A percentile compares a stretch with the other conserved stretches of the same genome.
phyloP scores from a whole-genome alignment of 2,888 invertebrate genomes.

The Athalia circularis region DNA sequence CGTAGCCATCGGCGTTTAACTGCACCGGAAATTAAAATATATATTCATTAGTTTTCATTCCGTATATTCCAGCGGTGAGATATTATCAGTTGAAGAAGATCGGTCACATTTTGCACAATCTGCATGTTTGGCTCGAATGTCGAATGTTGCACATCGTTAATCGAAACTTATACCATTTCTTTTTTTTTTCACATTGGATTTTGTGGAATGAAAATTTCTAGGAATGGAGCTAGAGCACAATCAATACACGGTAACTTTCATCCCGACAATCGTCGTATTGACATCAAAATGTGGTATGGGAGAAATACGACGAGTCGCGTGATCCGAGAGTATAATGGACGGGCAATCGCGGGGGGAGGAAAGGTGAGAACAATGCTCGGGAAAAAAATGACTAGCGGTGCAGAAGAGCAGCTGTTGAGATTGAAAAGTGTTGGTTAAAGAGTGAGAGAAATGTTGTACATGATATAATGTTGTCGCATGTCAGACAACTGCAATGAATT shows the following conservation, averaged over 20 bases:
- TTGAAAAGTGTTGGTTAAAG: neutral
- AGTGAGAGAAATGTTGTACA: neutral
- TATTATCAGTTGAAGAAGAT: too few relatives aligned
- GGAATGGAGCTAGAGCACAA: too few relatives aligned
- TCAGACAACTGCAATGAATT: neutral
- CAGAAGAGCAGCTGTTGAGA: conserved; percentile 14
- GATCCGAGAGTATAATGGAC: neutral
- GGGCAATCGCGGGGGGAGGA: neutral
- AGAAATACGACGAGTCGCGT: neutral
- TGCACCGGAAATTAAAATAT: conserved; percentile 71
- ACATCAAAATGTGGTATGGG: neutral
- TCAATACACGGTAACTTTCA: too few relatives aligned
- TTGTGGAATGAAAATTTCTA: too few relatives aligned
- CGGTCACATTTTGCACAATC: too few relatives aligned
- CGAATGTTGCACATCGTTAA: too few relatives aligned
- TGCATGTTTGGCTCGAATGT: too few relatives aligned
- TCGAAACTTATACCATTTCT: too few relatives aligned
- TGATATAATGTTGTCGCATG: neutral
- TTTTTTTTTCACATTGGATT: too few relatives aligned
- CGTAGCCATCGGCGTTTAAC: conserved; percentile 92
- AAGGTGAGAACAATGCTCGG: neutral
- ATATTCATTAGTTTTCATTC: conserved; percentile 2
- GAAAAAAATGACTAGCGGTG: conserved; percentile 1
- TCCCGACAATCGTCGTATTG: too few relatives aligned
- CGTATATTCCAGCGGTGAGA: neutral